Evolutionary conservation across 2,888 invertebrate species (phyloP).

Genomic region (Linnaemya tessellans): DNA sequence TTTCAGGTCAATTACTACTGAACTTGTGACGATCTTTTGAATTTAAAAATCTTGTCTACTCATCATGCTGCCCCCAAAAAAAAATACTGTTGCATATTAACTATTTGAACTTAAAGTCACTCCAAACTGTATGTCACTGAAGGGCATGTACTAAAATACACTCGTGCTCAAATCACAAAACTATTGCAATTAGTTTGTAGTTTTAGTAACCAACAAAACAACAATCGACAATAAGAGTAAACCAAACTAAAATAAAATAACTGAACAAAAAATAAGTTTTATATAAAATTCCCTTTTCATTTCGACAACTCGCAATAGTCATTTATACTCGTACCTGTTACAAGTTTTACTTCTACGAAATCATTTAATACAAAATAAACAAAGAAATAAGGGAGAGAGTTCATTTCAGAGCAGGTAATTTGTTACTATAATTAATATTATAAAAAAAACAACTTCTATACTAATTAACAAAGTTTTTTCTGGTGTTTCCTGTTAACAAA

Average conservation of each 20-base stretch:
- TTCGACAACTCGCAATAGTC: background rate
- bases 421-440: conserved; percentile 31
- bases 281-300: conserved; percentile 19
- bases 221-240: conserved; percentile 49
- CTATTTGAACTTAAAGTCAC: background rate
- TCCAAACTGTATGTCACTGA: background rate
- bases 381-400: conserved; percentile 17
- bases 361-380: conserved; percentile 17
- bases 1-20: too few species aligned
- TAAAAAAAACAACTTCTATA: conserved; percentile 31
- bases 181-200: conserved; percentile 67
- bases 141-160: conserved; percentile 27
- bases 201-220: conserved; percentile 38
- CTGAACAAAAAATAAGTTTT: conserved; percentile 37
- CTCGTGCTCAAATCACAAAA: conserved; percentile 55
- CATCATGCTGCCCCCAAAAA: background rate
- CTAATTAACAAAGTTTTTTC: conserved; percentile 61
- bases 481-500: conserved; percentile 3
- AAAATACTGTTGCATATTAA: background rate
- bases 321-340: conserved; percentile 37
- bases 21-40: background rate
- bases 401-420: conserved; percentile 16
- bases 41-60: too few species aligned
- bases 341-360: conserved; percentile 20
- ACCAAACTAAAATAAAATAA: conserved; percentile 39